These are phyloP conservation scores for Julus scanicus DNA, from an alignment of 2,888 invertebrate species.

Conservation along the genomic window DNA sequence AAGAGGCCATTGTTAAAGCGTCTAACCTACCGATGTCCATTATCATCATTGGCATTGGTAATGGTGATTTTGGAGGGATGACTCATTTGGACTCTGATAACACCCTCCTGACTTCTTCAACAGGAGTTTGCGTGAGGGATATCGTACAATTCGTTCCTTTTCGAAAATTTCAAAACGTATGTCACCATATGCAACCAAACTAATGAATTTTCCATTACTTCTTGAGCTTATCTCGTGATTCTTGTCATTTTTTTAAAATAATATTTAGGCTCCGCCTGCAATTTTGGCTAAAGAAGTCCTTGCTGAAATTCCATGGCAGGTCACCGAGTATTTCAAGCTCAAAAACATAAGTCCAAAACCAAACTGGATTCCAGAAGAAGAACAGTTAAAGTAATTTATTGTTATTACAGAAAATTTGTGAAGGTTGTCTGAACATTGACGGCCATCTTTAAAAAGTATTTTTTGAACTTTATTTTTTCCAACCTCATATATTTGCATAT, in stretches of 20 bases:
- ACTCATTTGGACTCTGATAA: conserved; percentile 63
- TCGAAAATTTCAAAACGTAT: conserved; percentile 50
- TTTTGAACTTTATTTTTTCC: neutral
- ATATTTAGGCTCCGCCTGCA: neutral
- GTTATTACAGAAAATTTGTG: neutral
- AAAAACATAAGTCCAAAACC: conserved; percentile 62
- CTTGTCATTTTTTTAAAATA: conserved; percentile 59
- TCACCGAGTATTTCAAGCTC: conserved; percentile 69
- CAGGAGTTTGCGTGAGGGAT: conserved; percentile 68
- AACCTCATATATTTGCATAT: neutral
- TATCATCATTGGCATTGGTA: conserved; percentile 73
- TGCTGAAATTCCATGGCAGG: conserved; percentile 71
- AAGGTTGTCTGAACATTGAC: neutral
- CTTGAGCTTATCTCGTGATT: conserved; percentile 63
- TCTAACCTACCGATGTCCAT: conserved; percentile 72
- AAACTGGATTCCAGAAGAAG: neutral
- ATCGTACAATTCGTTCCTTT: conserved; percentile 70
- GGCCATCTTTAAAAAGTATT: neutral
- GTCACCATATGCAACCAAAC: neutral
- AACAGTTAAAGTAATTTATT: neutral
- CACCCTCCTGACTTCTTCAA: neutral
- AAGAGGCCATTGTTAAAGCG: conserved; percentile 66
- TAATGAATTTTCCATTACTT: neutral
- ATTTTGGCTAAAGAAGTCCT: conserved; percentile 71
- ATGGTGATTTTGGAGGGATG: conserved; percentile 70